Conservation (phyloP, 2,113 vertebrate species). For the Gambusia affinis region DNA sequence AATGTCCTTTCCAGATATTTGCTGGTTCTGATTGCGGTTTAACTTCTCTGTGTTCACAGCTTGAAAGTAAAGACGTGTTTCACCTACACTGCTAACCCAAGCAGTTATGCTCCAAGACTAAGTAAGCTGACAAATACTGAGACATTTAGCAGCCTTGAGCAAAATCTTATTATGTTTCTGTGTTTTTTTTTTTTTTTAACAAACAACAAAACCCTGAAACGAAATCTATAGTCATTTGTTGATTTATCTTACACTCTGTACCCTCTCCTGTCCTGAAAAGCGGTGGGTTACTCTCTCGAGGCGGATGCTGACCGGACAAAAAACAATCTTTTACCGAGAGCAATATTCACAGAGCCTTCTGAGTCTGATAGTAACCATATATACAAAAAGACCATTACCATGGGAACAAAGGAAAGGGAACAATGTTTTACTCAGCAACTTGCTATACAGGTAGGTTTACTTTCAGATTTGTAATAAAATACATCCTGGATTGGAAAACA, state of each 20-base stretch:
- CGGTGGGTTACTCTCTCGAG: slow-evolving; percentile 80
- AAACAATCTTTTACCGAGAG: slow-evolving; percentile 78
- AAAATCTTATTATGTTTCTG: neutral
- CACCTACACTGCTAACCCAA: slow-evolving; percentile 84
- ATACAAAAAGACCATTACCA: slow-evolving; percentile 71
- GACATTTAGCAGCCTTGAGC: neutral
- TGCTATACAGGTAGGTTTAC: slow-evolving; percentile 81
- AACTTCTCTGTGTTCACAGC: slow-evolving; percentile 76
- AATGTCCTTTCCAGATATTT: neutral
- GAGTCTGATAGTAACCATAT: slow-evolving; percentile 49
- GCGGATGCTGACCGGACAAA: slow-evolving; percentile 83
- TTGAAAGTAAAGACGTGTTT: slow-evolving; percentile 87
- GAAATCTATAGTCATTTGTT: neutral
- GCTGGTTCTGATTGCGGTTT: neutral
- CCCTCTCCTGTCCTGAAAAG: slow-evolving; percentile 61
- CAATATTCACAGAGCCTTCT: slow-evolving; percentile 68
- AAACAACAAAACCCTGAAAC: neutral
- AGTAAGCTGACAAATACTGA: slow-evolving; percentile 80
- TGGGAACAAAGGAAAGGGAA: slow-evolving; percentile 76
- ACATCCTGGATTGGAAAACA: neutral
- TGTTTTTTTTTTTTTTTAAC: neutral
- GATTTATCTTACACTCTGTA: neutral
- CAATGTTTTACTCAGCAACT: slow-evolving; percentile 78
- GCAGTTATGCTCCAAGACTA: slow-evolving; percentile 82
- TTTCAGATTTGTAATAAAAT: neutral